Base-by-base conservation (phyloP, 2,888 invertebrate species). In the Apodemia zela region DNA sequence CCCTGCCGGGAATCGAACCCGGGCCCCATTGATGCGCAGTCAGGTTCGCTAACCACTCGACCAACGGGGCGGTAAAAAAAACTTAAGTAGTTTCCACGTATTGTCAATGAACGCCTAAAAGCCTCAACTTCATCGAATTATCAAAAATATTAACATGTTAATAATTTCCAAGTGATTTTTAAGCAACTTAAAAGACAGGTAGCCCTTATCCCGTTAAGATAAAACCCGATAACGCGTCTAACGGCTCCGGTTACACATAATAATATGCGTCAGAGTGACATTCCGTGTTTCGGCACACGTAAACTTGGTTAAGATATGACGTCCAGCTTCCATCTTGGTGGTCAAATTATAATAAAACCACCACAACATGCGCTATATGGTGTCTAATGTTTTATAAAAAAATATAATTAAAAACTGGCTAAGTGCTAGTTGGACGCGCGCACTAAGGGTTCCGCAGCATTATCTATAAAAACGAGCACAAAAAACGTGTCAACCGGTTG, bases 191-290 rank as follows among this genome's bases (percentile, higher is more conserved):
- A 64, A 69, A 69, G 67, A 69, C 69, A 67, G 69, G 69, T 69
- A 69, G 69, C 69, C 73, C 74, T 79, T 80, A 82, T 81, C 80
- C 82, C 77, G 82, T 85, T 82, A 82, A 86, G 87, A 87, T 87
- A 71, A 70, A 69, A n/a, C 66, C 62, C 67, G 68, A 69, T 69
- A 63, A 68, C 61, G 64, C 64, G 54, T 54, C 51, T 67, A 68
- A 65, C 67, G 42, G 65, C 64, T 42, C 68, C 64, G 69, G 66
- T 68, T 64, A 59, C 57, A 62, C 13, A 21, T 18, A 54, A n/a
- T n/a, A n/a, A 51, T 11, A 51, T 54, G 18, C 51, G 21, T 54
- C 21, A 54, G 73, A 89, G 87, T 87, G 84, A 80, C 87, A 87
- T 89, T 87, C 85, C 88, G 68, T 87, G 88, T 87, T 78, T 71